These are phyloP conservation scores for Chironomus striatipennis DNA, from an alignment of 1,140 invertebrate species.

Conservation along the genomic window DNA sequence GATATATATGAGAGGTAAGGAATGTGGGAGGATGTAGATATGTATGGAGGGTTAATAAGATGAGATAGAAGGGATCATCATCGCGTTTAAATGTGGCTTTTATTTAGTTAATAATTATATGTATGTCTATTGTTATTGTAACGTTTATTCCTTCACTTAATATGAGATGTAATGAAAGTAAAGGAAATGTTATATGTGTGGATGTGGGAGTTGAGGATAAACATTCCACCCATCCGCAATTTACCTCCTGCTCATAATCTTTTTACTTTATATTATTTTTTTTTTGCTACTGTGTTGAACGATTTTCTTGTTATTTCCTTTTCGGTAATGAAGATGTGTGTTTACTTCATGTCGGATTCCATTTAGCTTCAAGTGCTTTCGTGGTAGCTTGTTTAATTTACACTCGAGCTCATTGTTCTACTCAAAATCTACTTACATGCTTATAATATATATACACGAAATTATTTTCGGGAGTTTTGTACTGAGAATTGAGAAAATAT, in stretches of 20 bases:
- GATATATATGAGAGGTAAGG: too few species aligned
- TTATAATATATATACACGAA: too few species aligned
- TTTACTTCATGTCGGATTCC: slow-evolving; percentile 23
- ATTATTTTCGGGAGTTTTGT: too few species aligned
- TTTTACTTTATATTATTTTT: not conserved
- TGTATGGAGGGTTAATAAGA: not conserved
- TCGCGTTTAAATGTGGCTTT: slow-evolving; percentile 12
- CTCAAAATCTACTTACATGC: not conserved
- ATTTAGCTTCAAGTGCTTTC: slow-evolving; percentile 23
- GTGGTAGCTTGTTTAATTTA: slow-evolving; percentile 19
- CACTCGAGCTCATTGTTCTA: slow-evolving; percentile 13
- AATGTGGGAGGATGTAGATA: too few species aligned
- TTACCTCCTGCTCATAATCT: not conserved
- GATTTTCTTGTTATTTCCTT: slow-evolving; percentile 22
- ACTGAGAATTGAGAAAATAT: too few species aligned
- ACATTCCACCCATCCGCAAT: not conserved
- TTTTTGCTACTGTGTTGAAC: too few species aligned
- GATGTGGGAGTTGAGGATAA: not conserved
- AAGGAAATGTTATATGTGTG: not conserved
- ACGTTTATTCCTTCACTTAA: not conserved
- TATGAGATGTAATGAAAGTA: not conserved
- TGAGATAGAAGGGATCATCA: not conserved
- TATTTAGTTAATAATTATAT: slow-evolving; percentile 12
- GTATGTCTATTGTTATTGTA: slow-evolving; percentile 1
- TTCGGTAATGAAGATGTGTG: slow-evolving; percentile 20